Evolutionary conservation across 2,888 invertebrate genomes (phyloP), one percentile per base, ranked within the genome.

Genomic region (Amiota communis): DNA sequence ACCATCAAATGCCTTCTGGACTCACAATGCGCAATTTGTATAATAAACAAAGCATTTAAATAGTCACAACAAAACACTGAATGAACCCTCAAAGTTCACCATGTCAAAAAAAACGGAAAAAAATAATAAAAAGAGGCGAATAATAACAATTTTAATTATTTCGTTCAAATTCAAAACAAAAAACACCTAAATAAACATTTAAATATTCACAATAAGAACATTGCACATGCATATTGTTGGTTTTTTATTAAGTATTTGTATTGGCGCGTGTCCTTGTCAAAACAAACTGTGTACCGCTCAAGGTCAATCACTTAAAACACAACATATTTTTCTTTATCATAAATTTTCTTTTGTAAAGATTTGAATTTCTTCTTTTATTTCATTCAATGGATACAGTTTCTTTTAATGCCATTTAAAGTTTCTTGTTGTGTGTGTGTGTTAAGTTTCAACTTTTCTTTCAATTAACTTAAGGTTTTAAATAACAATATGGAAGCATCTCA

Each of bases 161-260:
- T 68, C 47, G 53, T 53, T 51, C n/a, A 53, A 51, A 20, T 65
- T 65, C 12, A 11, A 36, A 36, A 36, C 2, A 2, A 6, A 36
- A 63, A 68, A 68, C 67, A 23, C 67, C 67, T 68, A 68, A 68
- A 68, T 68, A 68, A 68, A 68, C 51, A 68, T 51, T 23, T 11
- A 11, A 53, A 53, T n/a, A 53, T 68, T 68, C 53, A 53, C 53
- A 65, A 49, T 9, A 20, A 20, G 6, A 59, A 1, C 59, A 10
- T 17, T 59, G 59, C 17, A 15, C 20, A 20, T 59, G 36, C 12
- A 59, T 20, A 59, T 17, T 59, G 59, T 17, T 12, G 11, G 8
- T 59, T 53, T 12, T 15, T 59, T 59, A n/a, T 15, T 23, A 23
- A 23, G 23, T 23, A 23, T 23, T 23, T 23, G 23, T 23, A 23